A percentile compares a stretch with the other conserved stretches of the same genome.
Evolutionary conservation across 1,140 invertebrate genomes (phyloP).

Genomic region (Camponotus vicinus): DNA sequence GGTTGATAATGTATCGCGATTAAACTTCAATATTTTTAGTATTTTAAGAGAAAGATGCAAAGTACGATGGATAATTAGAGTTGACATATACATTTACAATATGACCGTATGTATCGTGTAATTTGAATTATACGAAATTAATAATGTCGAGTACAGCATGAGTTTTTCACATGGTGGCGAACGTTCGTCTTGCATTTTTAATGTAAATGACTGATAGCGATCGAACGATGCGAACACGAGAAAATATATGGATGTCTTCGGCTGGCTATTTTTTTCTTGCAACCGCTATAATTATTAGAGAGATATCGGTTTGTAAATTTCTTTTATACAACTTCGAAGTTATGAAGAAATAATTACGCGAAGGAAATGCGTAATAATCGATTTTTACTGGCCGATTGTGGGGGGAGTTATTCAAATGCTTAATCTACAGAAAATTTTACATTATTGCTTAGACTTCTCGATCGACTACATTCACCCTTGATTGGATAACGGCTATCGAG

Average conservation of each 20-base stretch:
- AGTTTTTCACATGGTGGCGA: no score
- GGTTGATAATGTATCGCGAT: background rate
- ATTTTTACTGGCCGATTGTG: background rate
- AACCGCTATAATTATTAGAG: background rate
- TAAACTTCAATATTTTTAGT: background rate
- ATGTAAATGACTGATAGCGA: conserved; percentile 8
- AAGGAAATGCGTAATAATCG: background rate
- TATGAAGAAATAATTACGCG: background rate
- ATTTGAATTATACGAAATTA: background rate
- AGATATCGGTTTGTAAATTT: background rate
- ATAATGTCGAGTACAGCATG: background rate
- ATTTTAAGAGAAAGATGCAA: background rate
- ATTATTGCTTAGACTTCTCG: background rate
- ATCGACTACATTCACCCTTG: background rate
- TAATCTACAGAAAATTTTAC: conserved; percentile 3
- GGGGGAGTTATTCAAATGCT: background rate
- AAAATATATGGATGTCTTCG: background rate
- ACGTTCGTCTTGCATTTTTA: conserved; percentile 38
- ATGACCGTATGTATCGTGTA: background rate
- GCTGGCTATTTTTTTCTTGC: background rate
- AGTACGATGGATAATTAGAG: background rate
- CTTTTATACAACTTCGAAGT: background rate
- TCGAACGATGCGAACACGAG: background rate
- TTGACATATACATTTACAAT: background rate
- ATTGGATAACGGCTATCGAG: background rate